Base-by-base conservation (phyloP, 2,797 vertebrate species). In the Smutsia gigantea region DNA sequence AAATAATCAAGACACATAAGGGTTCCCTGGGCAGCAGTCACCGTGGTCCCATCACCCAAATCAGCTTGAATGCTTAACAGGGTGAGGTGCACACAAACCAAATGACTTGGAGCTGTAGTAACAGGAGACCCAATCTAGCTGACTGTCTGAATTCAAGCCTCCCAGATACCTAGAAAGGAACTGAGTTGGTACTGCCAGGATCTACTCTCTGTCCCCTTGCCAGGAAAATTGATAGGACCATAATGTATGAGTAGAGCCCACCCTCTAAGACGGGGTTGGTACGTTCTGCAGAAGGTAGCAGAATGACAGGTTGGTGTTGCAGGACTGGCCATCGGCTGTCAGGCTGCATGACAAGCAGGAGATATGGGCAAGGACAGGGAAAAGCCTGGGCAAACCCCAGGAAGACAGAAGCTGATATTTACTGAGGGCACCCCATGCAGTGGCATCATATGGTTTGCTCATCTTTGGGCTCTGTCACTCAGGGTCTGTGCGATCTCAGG, bases 201-300 rank as follows among this genome's bases (percentile, higher is more conserved):
- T 49, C 61, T 31, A 57, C 19, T 51, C 5, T 49, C 34, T 72
- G 19, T 15, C 23, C 9, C 7, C 39, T 91, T 82, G n/a, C 77
- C 23, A 31, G 71, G 81, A 25, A 90, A 84, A 81, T 57, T 37
- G 85, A 53, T 27, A 83, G 74, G 79, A 81, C 75, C 53, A 46
- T 14, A 37, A 72, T 11, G 3, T 64, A 23, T 55, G n/a, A 46
- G 27, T 83, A 31, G 61, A 89, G 46, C 7, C 77, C 13, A 94
- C 51, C 7, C 0, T 77, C 66, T 61, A 46, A 4, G 46, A 14
- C 66, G 53, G 61, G 88, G 11, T 55, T 66, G 63, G 81, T 5
- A 78, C 46, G 39, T 23, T 51, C 25, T 7, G 7, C 46, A 39
- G 69, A 74, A 84, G 39, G 34, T 53, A 31, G n/a, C 69, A 57